Evolutionary conservation across 2,888 invertebrate genomes (phyloP).

Genomic region (Drosophila koepferae): DNA sequence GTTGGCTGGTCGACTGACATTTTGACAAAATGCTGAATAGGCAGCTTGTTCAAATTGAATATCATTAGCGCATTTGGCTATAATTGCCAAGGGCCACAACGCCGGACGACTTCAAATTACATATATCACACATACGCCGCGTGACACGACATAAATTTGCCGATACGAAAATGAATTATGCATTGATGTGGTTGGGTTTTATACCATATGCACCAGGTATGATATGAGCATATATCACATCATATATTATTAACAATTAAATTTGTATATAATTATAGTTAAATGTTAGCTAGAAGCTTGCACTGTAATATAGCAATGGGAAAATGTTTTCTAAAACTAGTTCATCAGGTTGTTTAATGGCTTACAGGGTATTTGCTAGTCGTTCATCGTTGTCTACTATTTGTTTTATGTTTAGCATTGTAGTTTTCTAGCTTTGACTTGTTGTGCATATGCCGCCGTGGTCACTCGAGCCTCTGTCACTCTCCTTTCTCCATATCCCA

Average conservation of each 20-base stretch:
- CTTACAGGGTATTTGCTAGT: not conserved
- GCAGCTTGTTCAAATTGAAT: constrained; percentile 65
- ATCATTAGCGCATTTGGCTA: constrained; percentile 66
- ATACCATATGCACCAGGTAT: not conserved
- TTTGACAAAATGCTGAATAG: constrained; percentile 64
- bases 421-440: not conserved
- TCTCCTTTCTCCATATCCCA: not conserved
- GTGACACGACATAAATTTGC: constrained; percentile 15
- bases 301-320: no score
- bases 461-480: not conserved
- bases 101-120: constrained; percentile 51
- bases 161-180: not conserved
- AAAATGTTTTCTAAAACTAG: not conserved
- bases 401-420: not conserved
- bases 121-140: constrained; percentile 60
- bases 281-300: not conserved
- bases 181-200: constrained; percentile 3
- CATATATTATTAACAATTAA: not conserved
- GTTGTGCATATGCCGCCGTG: constrained; percentile 15
- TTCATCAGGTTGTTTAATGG: no score
- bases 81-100: constrained; percentile 50
- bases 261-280: not conserved
- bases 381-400: not conserved
- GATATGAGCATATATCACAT: not conserved
- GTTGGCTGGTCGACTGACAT: constrained; percentile 62